Base-by-base conservation (phyloP, 2,797 vertebrate species). In the Podargus strigoides region DNA sequence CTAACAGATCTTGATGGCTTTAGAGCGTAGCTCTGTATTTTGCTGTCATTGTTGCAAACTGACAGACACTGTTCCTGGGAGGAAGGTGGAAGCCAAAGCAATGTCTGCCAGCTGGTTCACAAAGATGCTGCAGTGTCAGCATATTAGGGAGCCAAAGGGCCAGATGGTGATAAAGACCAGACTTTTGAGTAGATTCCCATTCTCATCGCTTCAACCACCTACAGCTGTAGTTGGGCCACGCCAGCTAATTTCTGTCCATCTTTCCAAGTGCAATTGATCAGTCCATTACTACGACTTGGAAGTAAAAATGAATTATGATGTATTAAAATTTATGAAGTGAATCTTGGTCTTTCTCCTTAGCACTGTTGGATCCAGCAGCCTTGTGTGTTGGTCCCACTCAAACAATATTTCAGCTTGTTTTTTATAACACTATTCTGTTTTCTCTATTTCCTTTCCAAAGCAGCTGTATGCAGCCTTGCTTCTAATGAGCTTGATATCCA, bases 131-230 rank as follows among this genome's bases (percentile, higher is more conserved):
- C 69, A 59, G 15, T 67, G 77, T 96, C 95, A 96, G 92, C 77
- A 85, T 64, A 41, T 62, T 47, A 36, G 75, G 70, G 37, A 91
- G 80, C 90, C 95, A 95, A 93, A 91, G 68, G 74, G 58, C 85
- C 97, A 97, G 96, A 96, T 96, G 94, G 96, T 81, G 46, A 41
- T 56, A 67, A 58, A 85, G 59, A 94, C 30, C 60, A 68, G 72
- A 76, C 27, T 23, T 49, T 74, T 84, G 18, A 79, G 53, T 8
- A 67, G 73, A 53, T 96, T 95, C 52, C 44, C 50, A 13, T 76
- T 93, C 77, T 93, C 64, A 44, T 44, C 1, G 4, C 66, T 87
- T 58, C 37, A 67, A 83, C 36, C 52, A 94, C 84, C 76, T 86
- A 63, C 73, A 88, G 87, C 55, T 93, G 72, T 49, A 90, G 56